A percentile compares a stretch with the other conserved stretches of the same genome.
Evolutionary conservation across 2,888 invertebrate species (phyloP).

Genomic region (Drosophila kambysellisi): DNA sequence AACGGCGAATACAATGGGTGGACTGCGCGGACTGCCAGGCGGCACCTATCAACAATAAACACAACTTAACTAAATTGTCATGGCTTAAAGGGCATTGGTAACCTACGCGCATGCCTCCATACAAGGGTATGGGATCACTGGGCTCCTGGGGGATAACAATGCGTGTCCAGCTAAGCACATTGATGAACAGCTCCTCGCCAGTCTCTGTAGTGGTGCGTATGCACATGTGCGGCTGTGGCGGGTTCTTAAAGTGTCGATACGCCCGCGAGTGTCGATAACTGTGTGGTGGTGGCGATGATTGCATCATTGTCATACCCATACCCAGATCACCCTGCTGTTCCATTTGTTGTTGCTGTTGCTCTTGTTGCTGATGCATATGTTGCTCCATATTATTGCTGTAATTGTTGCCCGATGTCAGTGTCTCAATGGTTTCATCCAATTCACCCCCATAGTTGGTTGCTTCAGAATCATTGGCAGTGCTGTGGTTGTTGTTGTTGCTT

Average conservation of each 20-base stretch:
- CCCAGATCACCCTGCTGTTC: conserved; percentile 65
- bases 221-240: conserved; percentile 92
- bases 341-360: conserved; percentile 49
- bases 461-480: conserved; percentile 59
- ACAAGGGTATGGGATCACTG: conserved; percentile 89
- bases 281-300: conserved; percentile 86
- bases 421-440: conserved; percentile 49
- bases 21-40: conserved; percentile 88
- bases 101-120: conserved; percentile 90
- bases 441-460: conserved; percentile 31
- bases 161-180: conserved; percentile 91
- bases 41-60: conserved; percentile 85
- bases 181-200: conserved; percentile 87
- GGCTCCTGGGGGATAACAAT: conserved; percentile 89
- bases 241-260: conserved; percentile 90
- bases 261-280: conserved; percentile 87
- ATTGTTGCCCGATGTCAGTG: conserved; percentile 42
- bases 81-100: neutral
- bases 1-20: conserved; percentile 89
- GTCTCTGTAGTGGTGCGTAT: conserved; percentile 87
- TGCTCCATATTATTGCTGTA: conserved; percentile 53
- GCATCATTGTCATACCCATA: conserved; percentile 72
- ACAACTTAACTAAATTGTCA: neutral
- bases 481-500: conserved; percentile 32
- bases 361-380: conserved; percentile 43